A percentile compares a stretch with the other conserved stretches of the same genome.
Evolutionary conservation across 2,113 vertebrate genomes (phyloP).

Genomic region (Lophius piscatorius): DNA sequence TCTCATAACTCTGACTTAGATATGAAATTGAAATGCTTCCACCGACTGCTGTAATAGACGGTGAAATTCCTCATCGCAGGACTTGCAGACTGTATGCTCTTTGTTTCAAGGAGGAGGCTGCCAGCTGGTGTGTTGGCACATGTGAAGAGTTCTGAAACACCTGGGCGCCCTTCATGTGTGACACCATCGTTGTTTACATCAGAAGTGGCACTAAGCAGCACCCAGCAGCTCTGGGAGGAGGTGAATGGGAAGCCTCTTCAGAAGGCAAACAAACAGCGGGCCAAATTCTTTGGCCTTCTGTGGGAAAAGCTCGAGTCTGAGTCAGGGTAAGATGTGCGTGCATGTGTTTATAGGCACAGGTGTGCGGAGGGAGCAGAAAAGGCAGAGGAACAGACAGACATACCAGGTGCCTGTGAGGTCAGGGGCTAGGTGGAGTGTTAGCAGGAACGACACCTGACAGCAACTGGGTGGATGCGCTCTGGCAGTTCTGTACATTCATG

Average conservation of each 20-base stretch:
- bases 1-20: slow-evolving; percentile 49
- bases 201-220: slow-evolving; percentile 7
- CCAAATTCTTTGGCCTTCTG: slow-evolving; percentile 15
- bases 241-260: too few relatives aligned
- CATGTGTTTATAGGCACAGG: slow-evolving; percentile 39
- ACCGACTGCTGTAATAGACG: slow-evolving; percentile 23
- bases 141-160: neutral
- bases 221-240: neutral
- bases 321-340: slow-evolving; percentile 16
- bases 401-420: slow-evolving; percentile 70
- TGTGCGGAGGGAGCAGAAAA: slow-evolving; percentile 42
- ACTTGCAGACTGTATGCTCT: slow-evolving; percentile 14
- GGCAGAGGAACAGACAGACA: slow-evolving; percentile 52
- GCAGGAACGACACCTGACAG: slow-evolving; percentile 77
- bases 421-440: slow-evolving; percentile 75
- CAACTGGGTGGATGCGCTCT: slow-evolving; percentile 67
- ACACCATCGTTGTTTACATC: neutral
- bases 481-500: slow-evolving; percentile 77
- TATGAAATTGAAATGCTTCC: slow-evolving; percentile 66
- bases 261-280: slow-evolving; percentile 3
- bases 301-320: slow-evolving; percentile 17
- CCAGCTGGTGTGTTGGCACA: slow-evolving; percentile 3
- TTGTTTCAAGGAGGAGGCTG: slow-evolving; percentile 12
- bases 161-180: slow-evolving; percentile 3
- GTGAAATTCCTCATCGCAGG: slow-evolving; percentile 46